These are phyloP conservation scores for Chaetodon trifascialis DNA, from an alignment of 2,113 vertebrate species.

Conservation along the genomic window DNA sequence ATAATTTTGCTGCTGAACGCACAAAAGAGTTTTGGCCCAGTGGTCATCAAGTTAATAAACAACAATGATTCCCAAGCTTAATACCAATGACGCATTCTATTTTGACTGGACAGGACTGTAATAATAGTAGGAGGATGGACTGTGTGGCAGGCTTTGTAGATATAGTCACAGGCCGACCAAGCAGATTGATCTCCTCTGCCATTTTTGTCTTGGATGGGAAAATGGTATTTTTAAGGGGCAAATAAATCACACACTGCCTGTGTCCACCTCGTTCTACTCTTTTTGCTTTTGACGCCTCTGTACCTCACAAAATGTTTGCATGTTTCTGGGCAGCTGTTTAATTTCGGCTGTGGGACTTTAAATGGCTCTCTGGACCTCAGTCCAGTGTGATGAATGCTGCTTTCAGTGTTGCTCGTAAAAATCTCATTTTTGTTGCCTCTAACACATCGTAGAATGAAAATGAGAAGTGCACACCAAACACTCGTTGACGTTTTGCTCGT, in stretches of 20 bases:
- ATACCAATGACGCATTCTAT: not conserved
- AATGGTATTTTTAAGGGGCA: too few relatives aligned
- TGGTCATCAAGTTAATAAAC: not conserved
- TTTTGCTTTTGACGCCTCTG: not conserved
- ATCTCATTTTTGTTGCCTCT: accelerated
- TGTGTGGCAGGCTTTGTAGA: too few relatives aligned
- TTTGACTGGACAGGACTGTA: too few relatives aligned
- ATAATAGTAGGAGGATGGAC: too few relatives aligned
- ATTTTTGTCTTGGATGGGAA: too few relatives aligned
- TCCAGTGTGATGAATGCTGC: not conserved
- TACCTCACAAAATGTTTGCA: not conserved
- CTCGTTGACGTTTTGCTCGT: not conserved
- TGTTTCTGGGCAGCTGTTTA: not conserved
- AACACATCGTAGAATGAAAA: not conserved
- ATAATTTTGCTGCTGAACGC: too few relatives aligned
- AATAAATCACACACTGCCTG: too few relatives aligned
- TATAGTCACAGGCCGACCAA: too few relatives aligned
- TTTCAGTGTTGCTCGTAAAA: not conserved
- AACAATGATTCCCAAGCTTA: not conserved
- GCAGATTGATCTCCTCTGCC: too few relatives aligned
- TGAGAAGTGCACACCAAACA: not conserved
- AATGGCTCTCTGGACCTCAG: not conserved
- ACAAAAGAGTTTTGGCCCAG: too few relatives aligned
- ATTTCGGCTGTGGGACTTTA: not conserved
- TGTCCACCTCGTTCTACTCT: not conserved